Base-by-base conservation (phyloP, 2,797 vertebrate genomes). In the Sylvia borin region DNA sequence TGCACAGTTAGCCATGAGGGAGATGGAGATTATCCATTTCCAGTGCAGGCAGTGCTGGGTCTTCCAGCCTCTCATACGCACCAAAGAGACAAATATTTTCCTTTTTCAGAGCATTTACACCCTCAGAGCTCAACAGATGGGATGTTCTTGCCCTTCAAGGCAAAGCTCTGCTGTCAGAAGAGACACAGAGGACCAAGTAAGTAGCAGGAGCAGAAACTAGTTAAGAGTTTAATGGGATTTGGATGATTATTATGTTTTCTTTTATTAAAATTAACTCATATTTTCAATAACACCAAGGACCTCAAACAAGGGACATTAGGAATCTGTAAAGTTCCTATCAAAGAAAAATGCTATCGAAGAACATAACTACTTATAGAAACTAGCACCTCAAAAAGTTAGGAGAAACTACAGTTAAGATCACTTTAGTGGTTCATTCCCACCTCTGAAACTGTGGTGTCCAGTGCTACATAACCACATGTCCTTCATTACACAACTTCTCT, bases 1-100 rank as follows among this genome's bases (percentile, higher is more conserved):
- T 90, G 92, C 51, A 47, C 61, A 93, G 94, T 10, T 94, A 76
- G 94, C 88, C 92, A 94, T 86, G 85, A 97, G 93, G 94, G 94
- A 94, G 66, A 88, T 12, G 15, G 82, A 95, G 87, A 90, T 88
- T 94, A 95, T 83, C 83, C 73, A 64, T 75, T 94, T 86, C 90
- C 83, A 92, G 74, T 31, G 22, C 47, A 75, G 91, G 65, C 68
- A 94, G 66, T 0, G 1, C 47, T 1, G 10, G 43, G 64, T 90
- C 88, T 88, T 75, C 85, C 74, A 92, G 83, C 4, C 83, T 86
- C 88, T 93, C 7, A 0, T 73, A 19, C 29, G 47, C 50, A 86
- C 40, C 74, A 87, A 53, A 82, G 73, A 92, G 66, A 86, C 2
- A 10, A 92, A 75, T 94, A 87, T 86, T 90, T 86, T 74, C 51